phyloP scores from a whole-genome alignment of 2,888 invertebrate species.

The Phrixothrix hirtus region DNA sequence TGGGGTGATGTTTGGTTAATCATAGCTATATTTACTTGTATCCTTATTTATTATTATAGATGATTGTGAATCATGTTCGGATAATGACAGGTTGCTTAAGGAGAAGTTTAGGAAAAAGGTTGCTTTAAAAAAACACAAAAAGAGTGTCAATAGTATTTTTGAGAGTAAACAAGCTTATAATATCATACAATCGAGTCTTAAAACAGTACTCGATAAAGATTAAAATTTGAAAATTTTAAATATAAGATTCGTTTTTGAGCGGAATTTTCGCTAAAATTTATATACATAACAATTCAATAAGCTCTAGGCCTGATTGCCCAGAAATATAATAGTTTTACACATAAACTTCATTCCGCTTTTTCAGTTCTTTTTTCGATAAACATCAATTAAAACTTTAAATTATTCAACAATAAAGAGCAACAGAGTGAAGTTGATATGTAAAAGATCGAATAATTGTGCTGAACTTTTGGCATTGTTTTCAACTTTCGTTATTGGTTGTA shows the following conservation, averaged over 20 bases:
- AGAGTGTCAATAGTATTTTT: slow-evolving; percentile 42
- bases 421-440: slow-evolving; percentile 31
- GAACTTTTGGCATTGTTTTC: slow-evolving; percentile 15
- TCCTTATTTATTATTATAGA: too few species aligned
- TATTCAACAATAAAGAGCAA: slow-evolving; percentile 16
- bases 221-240: slow-evolving; percentile 37
- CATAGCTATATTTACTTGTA: too few species aligned
- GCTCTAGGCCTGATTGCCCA: slow-evolving; percentile 21
- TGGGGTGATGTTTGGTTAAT: too few species aligned
- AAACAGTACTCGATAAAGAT: slow-evolving; percentile 40
- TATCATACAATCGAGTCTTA: slow-evolving; percentile 43
- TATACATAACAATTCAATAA: slow-evolving; percentile 34
- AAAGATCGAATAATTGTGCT: slow-evolving; percentile 14
- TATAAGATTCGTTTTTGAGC: slow-evolving; percentile 36
- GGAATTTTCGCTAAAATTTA: slow-evolving; percentile 32
- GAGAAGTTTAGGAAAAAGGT: too few species aligned
- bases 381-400: background rate
- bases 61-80: too few species aligned
- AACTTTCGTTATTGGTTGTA: slow-evolving; percentile 10
- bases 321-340: slow-evolving; percentile 25
- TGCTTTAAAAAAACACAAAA: slow-evolving; percentile 17
- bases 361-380: slow-evolving; percentile 9
- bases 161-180: slow-evolving; percentile 49
- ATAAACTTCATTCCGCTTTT: slow-evolving; percentile 24
- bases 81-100: too few species aligned